These are phyloP conservation scores for Bradysia coprophila DNA, from an alignment of 1,140 invertebrate genomes.

Conservation along the genomic window DNA sequence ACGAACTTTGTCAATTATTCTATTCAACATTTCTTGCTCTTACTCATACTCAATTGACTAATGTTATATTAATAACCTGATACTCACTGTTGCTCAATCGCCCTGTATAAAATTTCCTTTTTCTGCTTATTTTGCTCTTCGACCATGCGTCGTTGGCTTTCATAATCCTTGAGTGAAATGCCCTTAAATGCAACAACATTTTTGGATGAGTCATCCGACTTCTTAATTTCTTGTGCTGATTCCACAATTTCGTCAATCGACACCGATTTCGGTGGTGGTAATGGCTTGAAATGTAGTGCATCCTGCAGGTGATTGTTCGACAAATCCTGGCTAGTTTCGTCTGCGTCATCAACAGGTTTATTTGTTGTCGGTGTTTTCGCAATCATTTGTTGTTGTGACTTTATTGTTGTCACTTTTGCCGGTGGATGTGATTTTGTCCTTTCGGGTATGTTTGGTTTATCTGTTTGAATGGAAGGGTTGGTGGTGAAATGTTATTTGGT, in stretches of 20 bases:
- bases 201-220: constrained; percentile 2
- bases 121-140: constrained; percentile 59
- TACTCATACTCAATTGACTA: no score
- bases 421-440: not conserved
- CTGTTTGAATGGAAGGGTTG: not conserved
- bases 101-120: constrained; percentile 47
- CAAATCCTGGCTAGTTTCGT: not conserved
- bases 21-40: no score
- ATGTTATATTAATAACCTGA: no score
- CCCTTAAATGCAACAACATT: constrained; percentile 6
- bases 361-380: not conserved
- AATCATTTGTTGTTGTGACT: not conserved
- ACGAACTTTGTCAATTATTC: no score
- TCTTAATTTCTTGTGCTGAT: not conserved
- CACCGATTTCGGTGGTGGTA: constrained; percentile 1
- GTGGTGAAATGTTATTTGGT: not conserved
- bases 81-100: constrained; percentile 45
- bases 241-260: not conserved
- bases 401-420: not conserved
- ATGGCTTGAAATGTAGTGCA: constrained; percentile 2
- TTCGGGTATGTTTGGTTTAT: not conserved
- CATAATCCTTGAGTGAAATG: constrained; percentile 37
- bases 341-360: not conserved
- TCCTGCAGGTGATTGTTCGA: not conserved
- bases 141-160: constrained; percentile 47